Base-by-base conservation (phyloP, 2,888 invertebrate genomes). In the Meiosimyza decipiens region DNA sequence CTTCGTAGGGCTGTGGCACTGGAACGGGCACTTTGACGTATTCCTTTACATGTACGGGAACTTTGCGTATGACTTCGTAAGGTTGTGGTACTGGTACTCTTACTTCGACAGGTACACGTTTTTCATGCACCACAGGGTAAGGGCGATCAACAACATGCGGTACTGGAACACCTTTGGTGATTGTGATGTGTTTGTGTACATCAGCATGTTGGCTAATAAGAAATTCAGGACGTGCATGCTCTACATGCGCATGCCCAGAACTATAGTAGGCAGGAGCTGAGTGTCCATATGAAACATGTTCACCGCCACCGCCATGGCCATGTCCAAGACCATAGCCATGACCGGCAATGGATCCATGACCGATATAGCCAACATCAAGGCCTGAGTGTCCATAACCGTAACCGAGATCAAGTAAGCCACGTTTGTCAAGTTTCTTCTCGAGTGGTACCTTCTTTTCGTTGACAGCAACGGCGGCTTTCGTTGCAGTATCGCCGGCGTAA, bases 401-500 rank as follows among this genome's bases (percentile, higher is more conserved):
- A 80, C 94, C 94, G 83, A 94, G 89, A 84, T 92, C 91, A 74
- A 93, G 89, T 80, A 94, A 90, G 79, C 94, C 94, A 80, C 94
- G 92, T 88, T 95, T 94, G 88, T 93, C 93, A 86, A 93, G 90
- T 87, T 94, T 94, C 89, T 94, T 93, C 77, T 92, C 92, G 78
- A 90, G 86, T 71, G 91, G 89, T 80, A 89, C 89, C 80, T 89
- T 90, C 82, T 89, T 89, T 77, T 81, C 82, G 86, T 72, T 75
- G 6, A 73, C 52, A 13, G 71, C 72, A 22, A 67, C 52, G 86
- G 90, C 90, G 7, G 76, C 50, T 89, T 90, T 76, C 16, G 76
- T 75, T 49, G 65, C 80, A 86, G 90, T 90, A 87, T 92, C 91
- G 89, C 91, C 91, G 80, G 91, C 93, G 82, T 85, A 87, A 76